These are phyloP conservation scores for Tetramorium bicarinatum DNA, from an alignment of 2,888 invertebrate species.

Conservation along the genomic window DNA sequence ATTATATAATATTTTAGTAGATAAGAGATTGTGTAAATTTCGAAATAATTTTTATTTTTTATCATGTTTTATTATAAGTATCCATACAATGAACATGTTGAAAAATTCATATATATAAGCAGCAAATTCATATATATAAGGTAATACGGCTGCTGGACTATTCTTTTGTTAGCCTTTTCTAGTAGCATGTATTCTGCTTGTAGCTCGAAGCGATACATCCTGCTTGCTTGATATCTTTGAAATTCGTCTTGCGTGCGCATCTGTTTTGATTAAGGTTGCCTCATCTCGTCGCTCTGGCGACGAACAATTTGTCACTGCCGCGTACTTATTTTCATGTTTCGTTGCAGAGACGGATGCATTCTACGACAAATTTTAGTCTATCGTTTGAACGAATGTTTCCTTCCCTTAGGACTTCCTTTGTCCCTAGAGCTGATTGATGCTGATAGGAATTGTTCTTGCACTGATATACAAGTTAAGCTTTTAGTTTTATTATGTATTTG, in stretches of 20 bases:
- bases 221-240: conserved; percentile 67
- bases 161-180: not conserved
- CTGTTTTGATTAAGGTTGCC: conserved; percentile 69
- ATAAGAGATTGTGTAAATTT: not conserved
- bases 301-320: conserved; percentile 66
- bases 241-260: conserved; percentile 60
- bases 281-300: conserved; percentile 59
- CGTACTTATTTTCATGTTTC: conserved; percentile 42
- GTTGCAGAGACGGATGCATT: conserved; percentile 37
- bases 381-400: conserved; percentile 16
- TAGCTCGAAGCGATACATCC: conserved; percentile 45
- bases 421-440: not conserved
- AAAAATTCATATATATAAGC: too few relatives aligned
- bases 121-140: too few relatives aligned
- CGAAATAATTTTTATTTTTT: not conserved
- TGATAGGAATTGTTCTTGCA: not conserved
- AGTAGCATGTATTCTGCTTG: conserved; percentile 14
- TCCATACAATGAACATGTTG: not conserved
- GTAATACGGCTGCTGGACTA: too few relatives aligned
- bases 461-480: not conserved
- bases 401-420: not conserved
- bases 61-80: not conserved
- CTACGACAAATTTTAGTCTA: conserved; percentile 30
- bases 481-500: conserved; percentile 2
- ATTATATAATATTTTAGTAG: not conserved